Conservation (phyloP, 2,888 invertebrate species). For the Chironomus tentans region DNA sequence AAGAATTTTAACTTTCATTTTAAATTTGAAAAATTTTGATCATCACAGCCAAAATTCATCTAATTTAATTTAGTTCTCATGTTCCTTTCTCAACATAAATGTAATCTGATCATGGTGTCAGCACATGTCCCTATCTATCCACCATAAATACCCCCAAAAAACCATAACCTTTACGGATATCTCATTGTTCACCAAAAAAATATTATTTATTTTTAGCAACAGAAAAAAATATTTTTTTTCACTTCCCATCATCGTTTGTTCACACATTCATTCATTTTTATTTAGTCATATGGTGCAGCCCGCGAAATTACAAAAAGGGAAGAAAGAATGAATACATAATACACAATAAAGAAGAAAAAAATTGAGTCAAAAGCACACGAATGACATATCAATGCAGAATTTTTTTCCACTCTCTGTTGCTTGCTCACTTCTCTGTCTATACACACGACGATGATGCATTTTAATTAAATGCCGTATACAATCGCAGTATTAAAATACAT, state of each 20-base stretch:
- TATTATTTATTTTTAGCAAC: background rate
- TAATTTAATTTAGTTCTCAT: no score
- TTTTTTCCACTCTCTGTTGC: background rate
- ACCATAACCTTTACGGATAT: no score
- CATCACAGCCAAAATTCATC: no score
- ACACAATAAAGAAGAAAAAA: background rate
- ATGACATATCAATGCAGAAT: conserved; percentile 1
- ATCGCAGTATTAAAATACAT: background rate
- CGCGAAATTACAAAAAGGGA: background rate
- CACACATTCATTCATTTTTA: no score
- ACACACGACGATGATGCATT: conserved; percentile 5
- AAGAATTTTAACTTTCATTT: background rate
- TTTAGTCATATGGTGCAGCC: background rate
- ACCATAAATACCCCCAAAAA: no score
- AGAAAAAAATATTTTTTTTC: background rate
- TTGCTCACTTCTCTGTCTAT: background rate
- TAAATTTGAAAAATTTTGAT: background rate
- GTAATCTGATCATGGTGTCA: no score
- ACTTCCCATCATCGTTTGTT: background rate
- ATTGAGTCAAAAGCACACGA: background rate
- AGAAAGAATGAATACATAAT: background rate
- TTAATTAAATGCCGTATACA: conserved; percentile 18
- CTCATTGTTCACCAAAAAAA: no score
- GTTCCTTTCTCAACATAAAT: no score
- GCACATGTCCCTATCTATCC: no score